Base-by-base conservation (phyloP, 2,113 vertebrate genomes). In the Nymphicus hollandicus region DNA sequence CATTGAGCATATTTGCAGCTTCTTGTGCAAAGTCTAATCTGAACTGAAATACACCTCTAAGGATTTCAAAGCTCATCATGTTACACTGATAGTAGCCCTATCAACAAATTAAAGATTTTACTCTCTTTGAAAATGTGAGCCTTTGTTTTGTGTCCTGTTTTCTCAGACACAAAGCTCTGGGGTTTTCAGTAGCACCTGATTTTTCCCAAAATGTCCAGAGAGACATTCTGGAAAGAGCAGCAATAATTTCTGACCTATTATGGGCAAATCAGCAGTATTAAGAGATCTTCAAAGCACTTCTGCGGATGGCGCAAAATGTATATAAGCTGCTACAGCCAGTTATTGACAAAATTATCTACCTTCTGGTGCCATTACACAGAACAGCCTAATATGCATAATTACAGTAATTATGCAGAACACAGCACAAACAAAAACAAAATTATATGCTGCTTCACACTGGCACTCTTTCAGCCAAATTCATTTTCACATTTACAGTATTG, bases 381-480 rank as follows among this genome's bases (percentile, higher is more conserved):
- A 71, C 93, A 96, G 90, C 86, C 92, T 97, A 94, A 96, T 96
- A 86, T 84, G 94, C 86, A 94, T 96, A 97, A 97, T 96, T 94
- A 94, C 81, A 92, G 90, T 92, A 95, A 97, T 97, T 97, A 94
- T 29, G 53, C 24, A 6, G 91, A 91, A 80, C 72, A 93, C 66
- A 91, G 95, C 92, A 95, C 77, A 96, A 96, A 97, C 90, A 95
- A 95, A 95, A 96, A 68, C 88, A 95, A 96, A 96, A 96, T 96
- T 94, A 95, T 93, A 95, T 71, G 56, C 88, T 94, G 90, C 77
- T 91, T 96, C 90, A 88, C 69, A 92, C 52, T 92, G 90, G 77
- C 83, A 72, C 47, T 90, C 82, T 81, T 94, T 94, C 95, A 94
- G 86, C 25, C 37, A 96, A 90, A 96, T 69, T 92, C 90, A 88